Base-by-base conservation (phyloP, 37 sponge, comb jelly and placozoan species). In the Chondrosia reniformis region DNA sequence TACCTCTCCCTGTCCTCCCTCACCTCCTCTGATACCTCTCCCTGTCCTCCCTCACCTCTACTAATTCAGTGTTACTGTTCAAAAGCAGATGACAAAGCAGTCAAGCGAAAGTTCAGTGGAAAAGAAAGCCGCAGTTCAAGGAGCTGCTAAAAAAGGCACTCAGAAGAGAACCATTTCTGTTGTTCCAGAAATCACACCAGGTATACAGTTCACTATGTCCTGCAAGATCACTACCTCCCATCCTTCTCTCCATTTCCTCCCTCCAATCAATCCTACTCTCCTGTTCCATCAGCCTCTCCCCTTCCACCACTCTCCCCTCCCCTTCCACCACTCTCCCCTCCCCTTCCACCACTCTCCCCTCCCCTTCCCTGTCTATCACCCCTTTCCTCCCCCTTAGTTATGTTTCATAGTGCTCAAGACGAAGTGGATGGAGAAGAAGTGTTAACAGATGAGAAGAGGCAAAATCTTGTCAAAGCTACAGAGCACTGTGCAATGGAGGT, bases 401-500 rank as follows among this genome's bases (percentile, higher is more conserved):
- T n/a, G n/a, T n/a, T n/a, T n/a, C n/a, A n/a, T n/a, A n/a, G n/a
- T n/a, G n/a, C n/a, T n/a, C n/a, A n/a, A 56, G 58, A 76, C 33
- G 56, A 58, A 49, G 3, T 52, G 6, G 34, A 76, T 25, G 37
- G 46, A 75, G 55, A 38, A 46, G 54, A 0, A 49, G 63, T 49
- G 62, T 30, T 79, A 33, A 34, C 52, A 24, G 67, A 42, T 1
- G 66, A 65, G 52, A 22, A 6, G 46, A 54, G 41, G 10, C 65
- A 79, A 45, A 46, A 34, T 4, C 55, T 79, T 22, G 80, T 66
- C 41, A 79, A 65, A 19, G 67, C 67, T 5, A 45, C 40, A 10
- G 64, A 67, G 13, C 45, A 64, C n/a, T 78, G 91, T 31, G 76
- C 92, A 38, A 82, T 80, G 52, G 97, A 96, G 63, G 87, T 90